Evolutionary conservation across 2,888 invertebrate species (phyloP), one percentile per base, ranked within the genome.

Genomic region (Automeris io): DNA sequence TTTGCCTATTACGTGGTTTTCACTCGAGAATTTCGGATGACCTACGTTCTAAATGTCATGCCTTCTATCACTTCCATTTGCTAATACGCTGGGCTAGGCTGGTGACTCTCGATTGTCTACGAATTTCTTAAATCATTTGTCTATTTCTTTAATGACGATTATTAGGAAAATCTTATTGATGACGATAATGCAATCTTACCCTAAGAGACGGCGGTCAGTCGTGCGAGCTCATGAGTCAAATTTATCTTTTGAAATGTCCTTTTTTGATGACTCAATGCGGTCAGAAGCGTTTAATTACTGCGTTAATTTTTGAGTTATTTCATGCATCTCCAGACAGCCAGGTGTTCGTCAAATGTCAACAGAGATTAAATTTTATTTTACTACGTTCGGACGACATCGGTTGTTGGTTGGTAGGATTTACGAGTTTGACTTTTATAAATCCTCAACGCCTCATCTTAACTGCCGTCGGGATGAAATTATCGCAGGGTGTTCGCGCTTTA

Each of bases 311-410:
- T 70, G 74, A 77, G 77, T 81, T 74, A 76, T 81, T 80, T 76
- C 72, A 77, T 72, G 73, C 63, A 54, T 49, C 55, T 54, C 55
- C 58, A 61, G 65, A 57, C 58, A 65, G 63, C 78, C 78, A 80
- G 83, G 75, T 80, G 82, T 78, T 79, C 78, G 66, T 83, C 82
- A 80, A 79, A 76, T 79, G 80, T 82, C 80, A 79, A 80, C 76
- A 72, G 69, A 78, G 76, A 80, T 82, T 79, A 79, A 79, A 71
- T 80, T 78, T 79, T 78, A 79, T 78, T 73, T 77, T 63, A 70
- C 60, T 58, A 57, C 69, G 54, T 54, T 48, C 60, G 60, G 49
- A 46, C 51, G 57, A 56, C 60, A 62, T 48, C 58, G 49, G 46
- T 46, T 51, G 52, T 49, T 56, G 47, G 49, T 46, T 46, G 46